Conservation (phyloP, 1,140 invertebrate genomes). For the Rhyzopertha dominica region DNA sequence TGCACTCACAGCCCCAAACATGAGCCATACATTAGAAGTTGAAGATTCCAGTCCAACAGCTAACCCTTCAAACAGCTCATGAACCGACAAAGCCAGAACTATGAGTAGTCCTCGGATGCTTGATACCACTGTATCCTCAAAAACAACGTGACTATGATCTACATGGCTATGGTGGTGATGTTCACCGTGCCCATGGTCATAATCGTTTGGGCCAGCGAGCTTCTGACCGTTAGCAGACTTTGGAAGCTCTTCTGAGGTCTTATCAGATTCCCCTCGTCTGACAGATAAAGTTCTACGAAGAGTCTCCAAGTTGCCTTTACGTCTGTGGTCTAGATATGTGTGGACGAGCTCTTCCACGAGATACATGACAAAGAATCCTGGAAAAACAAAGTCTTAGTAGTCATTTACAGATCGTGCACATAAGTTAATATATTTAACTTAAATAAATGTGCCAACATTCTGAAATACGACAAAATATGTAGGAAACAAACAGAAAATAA, state of each 20-base stretch:
- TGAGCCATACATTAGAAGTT: slow-evolving; percentile 62
- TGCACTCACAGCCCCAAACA: slow-evolving; percentile 49
- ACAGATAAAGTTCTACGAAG: slow-evolving; percentile 32
- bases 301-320: slow-evolving; percentile 38
- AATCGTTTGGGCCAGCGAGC: slow-evolving; percentile 8
- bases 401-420: too few relatives aligned
- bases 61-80: slow-evolving; percentile 88
- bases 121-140: slow-evolving; percentile 55
- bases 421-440: too few relatives aligned
- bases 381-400: too few relatives aligned
- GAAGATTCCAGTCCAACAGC: slow-evolving; percentile 77
- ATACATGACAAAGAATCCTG: slow-evolving; percentile 84
- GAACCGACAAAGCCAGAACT: slow-evolving; percentile 81
- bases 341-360: slow-evolving; percentile 79
- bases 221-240: too few relatives aligned
- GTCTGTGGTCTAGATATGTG: slow-evolving; percentile 53
- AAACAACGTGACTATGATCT: slow-evolving; percentile 35
- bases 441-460: too few relatives aligned
- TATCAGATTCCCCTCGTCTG: slow-evolving; percentile 26
- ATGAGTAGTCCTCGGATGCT: slow-evolving; percentile 71
- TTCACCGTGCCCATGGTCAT: slow-evolving; percentile 19
- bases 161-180: slow-evolving; percentile 20
- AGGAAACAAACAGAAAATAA: too few relatives aligned
- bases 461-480: too few relatives aligned
- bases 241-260: background rate